Base-by-base conservation (phyloP, 2,113 vertebrate species). In the Eclectus roratus region DNA sequence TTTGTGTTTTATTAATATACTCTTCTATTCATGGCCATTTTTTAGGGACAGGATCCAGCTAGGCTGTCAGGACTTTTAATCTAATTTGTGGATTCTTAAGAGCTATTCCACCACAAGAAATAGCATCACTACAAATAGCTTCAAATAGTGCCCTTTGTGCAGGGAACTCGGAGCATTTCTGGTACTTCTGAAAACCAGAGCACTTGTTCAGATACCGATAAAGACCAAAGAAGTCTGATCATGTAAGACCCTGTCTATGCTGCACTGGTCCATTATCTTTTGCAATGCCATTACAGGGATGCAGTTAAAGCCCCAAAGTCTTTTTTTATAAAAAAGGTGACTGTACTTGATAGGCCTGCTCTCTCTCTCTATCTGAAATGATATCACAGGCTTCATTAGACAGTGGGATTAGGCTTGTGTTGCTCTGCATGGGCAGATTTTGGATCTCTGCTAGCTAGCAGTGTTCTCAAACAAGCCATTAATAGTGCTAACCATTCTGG, bases 101-200 rank as follows among this genome's bases (percentile, higher is more conserved):
- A 88, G 17, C 29, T 20, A 55, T n/a, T 56, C 10, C 20, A 33
- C 9, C 33, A 41, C 20, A 39, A 64, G 35, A 78, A 85, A 61
- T 2, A 28, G 9, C 17, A 72, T 44, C 0, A 0, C 27, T 23
- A 65, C 2, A 63, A 52, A 72, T 1, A 70, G 10, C n/a, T 31
- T 44, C 27, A 27, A 60, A 61, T 0, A 2, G 5, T 9, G 13
- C 13, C 33, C 0, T 0, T 29, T 61, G 18, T 49, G 24, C 31
- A 35, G 37, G 13, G 28, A 69, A 16, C 25, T 72, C 39, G 19
- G 7, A 78, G 16, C 0, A 0, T 63, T 50, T 70, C 39, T 85
- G 41, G 6, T 61, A 37, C 17, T 66, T 78, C 44, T 78, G 50
- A 64, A 70, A 83, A 58, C 53, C 53, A 91, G n/a, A 58, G 23